Base-by-base conservation (phyloP, 2,797 vertebrate species). In the Macropodus opercularis region DNA sequence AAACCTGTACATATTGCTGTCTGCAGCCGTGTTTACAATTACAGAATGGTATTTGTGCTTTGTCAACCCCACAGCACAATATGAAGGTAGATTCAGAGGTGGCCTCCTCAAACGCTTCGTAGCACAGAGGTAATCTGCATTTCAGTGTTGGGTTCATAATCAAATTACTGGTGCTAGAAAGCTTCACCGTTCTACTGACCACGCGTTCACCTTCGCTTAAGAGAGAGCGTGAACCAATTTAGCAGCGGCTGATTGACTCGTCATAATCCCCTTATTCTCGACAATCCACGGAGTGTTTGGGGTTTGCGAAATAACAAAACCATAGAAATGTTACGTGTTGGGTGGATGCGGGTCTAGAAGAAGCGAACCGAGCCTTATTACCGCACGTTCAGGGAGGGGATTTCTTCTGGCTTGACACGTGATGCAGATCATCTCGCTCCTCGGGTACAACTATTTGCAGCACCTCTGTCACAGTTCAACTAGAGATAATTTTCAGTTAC, bases 31-130 rank as follows among this genome's bases (percentile, higher is more conserved):
- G 26, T 77, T 83, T 87, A 83, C 79, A 86, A 83, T 87, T 83
- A 60, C 75, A 84, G 67, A 83, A 63, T 76, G 70, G 68, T 77
- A 64, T 80, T 91, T 91, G 90, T 91, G 90, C 90, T 91, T 91
- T 90, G 79, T 86, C 78, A 83, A 85, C 83, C 85, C 78, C 74
- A 81, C 79, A 83, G 85, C 81, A 84, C 84, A 79, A 77, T 48
- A 49, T n/a, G n/a, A 71, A 84, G 62, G 65, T 81, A 67, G 83
- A 85, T 69, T 63, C 46, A 57, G 43, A 35, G 48, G 53, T 31
- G 13, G 50, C 52, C 76, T 72, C 54, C 48, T 60, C 40, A 38
- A 78, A 69, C 68, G 69, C 66, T 66, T 77, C 32, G 3, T 27
- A 74, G 61, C 77, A 68, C 63, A 57, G 69, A 60, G 54, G 44